Evolutionary conservation across 1,140 invertebrate genomes (phyloP), one percentile per base, ranked within the genome.

Genomic region (Theocolax elegans): DNA sequence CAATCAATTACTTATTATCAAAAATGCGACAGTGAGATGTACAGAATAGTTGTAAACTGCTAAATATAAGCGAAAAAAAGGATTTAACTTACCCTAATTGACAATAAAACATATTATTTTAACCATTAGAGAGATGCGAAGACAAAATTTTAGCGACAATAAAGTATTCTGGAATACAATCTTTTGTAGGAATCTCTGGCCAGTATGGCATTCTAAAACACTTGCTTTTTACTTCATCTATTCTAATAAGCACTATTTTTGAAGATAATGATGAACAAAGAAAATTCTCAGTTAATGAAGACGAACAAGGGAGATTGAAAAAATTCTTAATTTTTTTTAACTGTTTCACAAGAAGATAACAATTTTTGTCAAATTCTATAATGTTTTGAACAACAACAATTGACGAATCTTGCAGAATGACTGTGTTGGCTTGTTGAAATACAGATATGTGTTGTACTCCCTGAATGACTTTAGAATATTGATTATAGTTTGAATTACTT

Each of bases 171-270:
- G 7, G 3, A 21, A 1, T 17, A 23, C 8, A 3, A 23, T 48
- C 46, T 21, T 12, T 2, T 48, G 9, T 48, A 48, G 46, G n/a
- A 4, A 8, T 1, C n/a, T 46, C 7, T 23, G n/a, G 10, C 73
- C 73, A 74, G 27, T 12, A 68, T 19, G 73, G 73, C 69, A 72
- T 74, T 15, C 44, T 44, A 48, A 66, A 72, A 38, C 54, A 64
- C 49, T 74, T 72, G 35, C 40, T 40, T 54, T 21, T 9, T 2
- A 74, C 29, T 29, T 69, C 25, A 12, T 66, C 53, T 2, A 67
- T 0, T 8, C 48, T 8, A 40, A 71, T 9, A 4, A 63, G 19
- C 15, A 21, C 13, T 17, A 65, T 19, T 1, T 71, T 51, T 10
- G 51, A 13, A 35, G 68, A 53, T 7, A 74, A 42, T 13, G 3